phyloP scores from a whole-genome alignment of 2,797 vertebrate species.

The Astyanax mexicanus region DNA sequence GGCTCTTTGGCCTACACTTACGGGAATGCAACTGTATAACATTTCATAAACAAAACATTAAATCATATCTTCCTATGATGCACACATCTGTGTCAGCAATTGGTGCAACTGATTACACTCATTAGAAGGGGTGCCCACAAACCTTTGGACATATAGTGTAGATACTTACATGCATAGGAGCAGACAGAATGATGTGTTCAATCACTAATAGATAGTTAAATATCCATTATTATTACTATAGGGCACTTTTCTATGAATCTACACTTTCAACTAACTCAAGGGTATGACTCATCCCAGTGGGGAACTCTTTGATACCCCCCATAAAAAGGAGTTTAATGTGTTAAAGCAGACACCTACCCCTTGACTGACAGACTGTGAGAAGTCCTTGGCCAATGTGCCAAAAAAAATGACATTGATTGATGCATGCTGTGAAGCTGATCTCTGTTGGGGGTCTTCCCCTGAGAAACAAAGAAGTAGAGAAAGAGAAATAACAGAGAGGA shows the following conservation, averaged over 20 bases:
- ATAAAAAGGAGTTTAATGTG: slow-evolving; percentile 20
- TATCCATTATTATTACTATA: slow-evolving; percentile 3
- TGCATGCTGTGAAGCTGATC: slow-evolving; percentile 38
- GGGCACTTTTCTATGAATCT: neutral
- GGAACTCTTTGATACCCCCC: neutral
- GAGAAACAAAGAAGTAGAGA: slow-evolving; percentile 46
- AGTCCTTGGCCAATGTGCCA: slow-evolving; percentile 73
- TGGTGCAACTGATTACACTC: too few relatives aligned
- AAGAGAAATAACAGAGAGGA: slow-evolving; percentile 18
- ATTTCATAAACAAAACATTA: too few relatives aligned
- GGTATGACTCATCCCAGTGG: slow-evolving; percentile 9
- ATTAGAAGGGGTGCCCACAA: too few relatives aligned
- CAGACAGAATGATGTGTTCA: too few relatives aligned
- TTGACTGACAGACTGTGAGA: slow-evolving; percentile 66
- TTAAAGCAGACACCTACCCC: slow-evolving; percentile 65
- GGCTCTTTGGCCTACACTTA: too few relatives aligned
- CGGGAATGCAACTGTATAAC: too few relatives aligned
- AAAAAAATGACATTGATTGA: slow-evolving; percentile 74
- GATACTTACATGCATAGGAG: too few relatives aligned
- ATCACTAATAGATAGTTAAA: too few relatives aligned
- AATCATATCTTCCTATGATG: too few relatives aligned
- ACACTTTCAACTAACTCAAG: slow-evolving; percentile 18
- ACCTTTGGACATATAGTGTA: too few relatives aligned
- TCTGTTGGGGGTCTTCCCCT: slow-evolving; percentile 65
- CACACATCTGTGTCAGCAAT: too few relatives aligned